Evolutionary conservation across 2,113 vertebrate species (phyloP).

Genomic region (Salvator merianae): DNA sequence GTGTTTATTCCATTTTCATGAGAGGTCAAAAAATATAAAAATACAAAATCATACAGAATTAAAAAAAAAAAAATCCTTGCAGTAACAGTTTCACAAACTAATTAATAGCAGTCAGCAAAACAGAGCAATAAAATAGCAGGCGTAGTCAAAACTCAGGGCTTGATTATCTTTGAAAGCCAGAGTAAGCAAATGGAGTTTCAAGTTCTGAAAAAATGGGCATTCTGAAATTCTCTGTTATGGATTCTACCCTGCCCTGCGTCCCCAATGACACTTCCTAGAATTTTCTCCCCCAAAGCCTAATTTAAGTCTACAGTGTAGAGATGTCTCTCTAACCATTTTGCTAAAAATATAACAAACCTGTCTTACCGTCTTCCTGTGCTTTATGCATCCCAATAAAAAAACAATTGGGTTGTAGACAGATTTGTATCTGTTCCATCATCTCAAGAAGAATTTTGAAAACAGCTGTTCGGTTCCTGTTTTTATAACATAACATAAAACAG

Average conservation of each 20-base stretch:
- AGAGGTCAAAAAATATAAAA: too few species aligned
- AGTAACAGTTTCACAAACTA: too few species aligned
- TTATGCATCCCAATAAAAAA: neutral
- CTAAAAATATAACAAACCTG: neutral
- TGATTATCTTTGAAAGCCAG: too few species aligned
- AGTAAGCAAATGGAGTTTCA: too few species aligned
- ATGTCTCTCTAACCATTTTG: neutral
- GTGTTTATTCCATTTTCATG: too few species aligned
- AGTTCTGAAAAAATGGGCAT: too few species aligned
- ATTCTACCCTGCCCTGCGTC: too few species aligned
- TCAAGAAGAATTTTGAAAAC: slow-evolving; percentile 19
- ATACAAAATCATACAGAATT: too few species aligned
- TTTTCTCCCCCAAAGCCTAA: neutral
- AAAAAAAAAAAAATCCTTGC: too few species aligned
- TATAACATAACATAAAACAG: slow-evolving; percentile 7
- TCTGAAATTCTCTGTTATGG: too few species aligned
- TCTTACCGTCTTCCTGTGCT: neutral
- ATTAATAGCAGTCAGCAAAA: neutral
- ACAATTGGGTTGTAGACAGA: neutral
- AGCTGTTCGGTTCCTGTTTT: neutral
- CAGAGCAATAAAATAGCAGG: too few species aligned
- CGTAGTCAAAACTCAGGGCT: too few species aligned
- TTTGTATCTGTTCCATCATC: neutral
- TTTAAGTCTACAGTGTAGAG: neutral
- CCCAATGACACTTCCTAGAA: neutral